These are phyloP conservation scores for Trilocha varians DNA, from an alignment of 2,888 invertebrate genomes.

Conservation along the genomic window DNA sequence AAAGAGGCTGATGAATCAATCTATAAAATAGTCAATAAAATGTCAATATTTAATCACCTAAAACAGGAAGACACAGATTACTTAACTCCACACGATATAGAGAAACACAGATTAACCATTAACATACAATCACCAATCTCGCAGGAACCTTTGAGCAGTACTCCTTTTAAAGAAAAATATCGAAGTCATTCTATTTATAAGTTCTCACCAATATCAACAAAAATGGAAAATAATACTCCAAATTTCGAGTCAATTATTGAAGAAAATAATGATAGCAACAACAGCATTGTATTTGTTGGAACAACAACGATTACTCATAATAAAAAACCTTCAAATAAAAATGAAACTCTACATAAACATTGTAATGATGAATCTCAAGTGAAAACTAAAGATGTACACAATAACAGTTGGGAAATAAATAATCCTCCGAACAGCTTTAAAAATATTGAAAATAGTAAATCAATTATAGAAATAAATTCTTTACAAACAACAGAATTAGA, in stretches of 20 bases:
- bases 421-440: no score
- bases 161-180: slow-evolving; percentile 52
- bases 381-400: no score
- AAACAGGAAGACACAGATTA: slow-evolving; percentile 21
- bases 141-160: slow-evolving; percentile 47
- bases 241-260: slow-evolving; percentile 22
- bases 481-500: slow-evolving; percentile 31
- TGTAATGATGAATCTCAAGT: no score
- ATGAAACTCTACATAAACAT: no score
- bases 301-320: no score
- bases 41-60: slow-evolving; percentile 33
- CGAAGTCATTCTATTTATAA: slow-evolving; percentile 54
- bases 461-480: slow-evolving; percentile 17
- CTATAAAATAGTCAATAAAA: slow-evolving; percentile 39
- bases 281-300: slow-evolving; percentile 9
- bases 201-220: slow-evolving; percentile 47
- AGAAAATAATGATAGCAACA: slow-evolving; percentile 20
- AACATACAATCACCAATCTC: slow-evolving; percentile 26
- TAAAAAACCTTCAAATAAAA: no score
- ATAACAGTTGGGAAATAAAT: no score
- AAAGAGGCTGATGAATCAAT: slow-evolving; percentile 43
- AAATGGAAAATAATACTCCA: slow-evolving; percentile 20
- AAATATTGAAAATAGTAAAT: no score
- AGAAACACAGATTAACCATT: slow-evolving; percentile 27
- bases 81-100: slow-evolving; percentile 18